Evolutionary conservation across 2,888 invertebrate genomes (phyloP), one percentile per base, ranked within the genome.

Genomic region (Noctua janthe): DNA sequence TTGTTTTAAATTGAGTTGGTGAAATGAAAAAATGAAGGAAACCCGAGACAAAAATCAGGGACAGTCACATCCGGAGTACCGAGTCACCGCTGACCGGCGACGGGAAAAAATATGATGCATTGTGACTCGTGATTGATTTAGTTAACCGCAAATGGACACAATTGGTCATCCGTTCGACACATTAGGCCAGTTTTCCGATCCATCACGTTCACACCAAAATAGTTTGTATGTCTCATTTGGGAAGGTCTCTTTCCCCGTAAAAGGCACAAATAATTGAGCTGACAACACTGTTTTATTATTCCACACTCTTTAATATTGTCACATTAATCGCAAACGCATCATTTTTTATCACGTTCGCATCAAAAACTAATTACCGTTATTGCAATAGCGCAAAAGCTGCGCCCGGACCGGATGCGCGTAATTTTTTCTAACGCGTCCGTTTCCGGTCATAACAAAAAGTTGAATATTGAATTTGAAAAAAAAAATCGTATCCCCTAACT

Each of bases 351-450:
- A 88, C 86, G 77, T 87, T 89, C 89, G 88, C 90, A 92, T 91
- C 90, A 89, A 92, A 92, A 91, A 90, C 91, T 95, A 95, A 96
- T 96, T 95, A 94, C 93, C 89, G 94, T 94, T 95, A 95, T 95
- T 93, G 94, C 93, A 93, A 94, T 82, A 86, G 82, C 92, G 95
- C 95, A 92, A 95, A 95, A 94, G 94, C 92, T 92, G 80, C 83
- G 91, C 91, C 88, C 91, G 89, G 84, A 77, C 85, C 96, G 97
- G 97, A 97, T 94, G 94, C 90, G 93, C 94, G 95, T 96, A 96
- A 95, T 96, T 96, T 97, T 95, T 95, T 94, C 95, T 94, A 95
- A 96, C 96, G 92, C 94, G 94, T 94, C 95, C 95, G 94, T 91
- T 96, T 97, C 97, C 97, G 94, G 94, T 90, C 90, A 88, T 86